Percentiles rank a stretch among this genome's conserved stretches.
Conservation (phyloP, 2,888 invertebrate genomes). For the Megastigmus dorsalis region DNA sequence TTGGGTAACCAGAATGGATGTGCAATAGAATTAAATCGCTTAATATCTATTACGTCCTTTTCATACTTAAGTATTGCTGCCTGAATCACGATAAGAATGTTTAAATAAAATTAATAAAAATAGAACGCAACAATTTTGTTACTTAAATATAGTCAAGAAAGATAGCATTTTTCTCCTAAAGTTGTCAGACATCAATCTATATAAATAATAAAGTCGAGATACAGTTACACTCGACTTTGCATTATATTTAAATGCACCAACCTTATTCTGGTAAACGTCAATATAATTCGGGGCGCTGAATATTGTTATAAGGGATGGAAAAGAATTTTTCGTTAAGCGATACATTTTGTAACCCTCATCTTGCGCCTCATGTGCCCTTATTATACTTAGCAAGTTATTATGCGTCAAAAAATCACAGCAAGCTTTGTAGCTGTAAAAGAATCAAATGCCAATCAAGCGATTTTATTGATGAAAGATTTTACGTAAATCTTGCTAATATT, state of each 20-base stretch:
- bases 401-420: slow-evolving; percentile 27
- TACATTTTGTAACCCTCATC: slow-evolving; percentile 39
- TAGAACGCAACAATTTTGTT: background rate
- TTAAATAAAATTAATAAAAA: slow-evolving; percentile 7
- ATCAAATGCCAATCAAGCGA: background rate
- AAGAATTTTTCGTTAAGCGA: background rate
- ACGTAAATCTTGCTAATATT: background rate
- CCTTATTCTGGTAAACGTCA: slow-evolving; percentile 49
- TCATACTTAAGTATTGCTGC: slow-evolving; percentile 39
- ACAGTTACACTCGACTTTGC: background rate
- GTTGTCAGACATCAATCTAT: background rate
- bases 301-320: slow-evolving; percentile 47
- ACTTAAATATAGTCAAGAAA: background rate
- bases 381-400: slow-evolving; percentile 28
- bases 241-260: background rate
- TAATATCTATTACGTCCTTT: slow-evolving; percentile 32
- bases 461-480: background rate
- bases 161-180: background rate
- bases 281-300: slow-evolving; percentile 52
- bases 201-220: background rate
- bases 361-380: slow-evolving; percentile 52
- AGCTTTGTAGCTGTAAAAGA: slow-evolving; percentile 35
- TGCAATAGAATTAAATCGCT: slow-evolving; percentile 19
- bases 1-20: slow-evolving; percentile 54
- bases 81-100: too few relatives aligned